A percentile compares a stretch with the other conserved stretches of the same genome.
phyloP scores from a whole-genome alignment of 2,888 invertebrate genomes.

The Meganola albula region DNA sequence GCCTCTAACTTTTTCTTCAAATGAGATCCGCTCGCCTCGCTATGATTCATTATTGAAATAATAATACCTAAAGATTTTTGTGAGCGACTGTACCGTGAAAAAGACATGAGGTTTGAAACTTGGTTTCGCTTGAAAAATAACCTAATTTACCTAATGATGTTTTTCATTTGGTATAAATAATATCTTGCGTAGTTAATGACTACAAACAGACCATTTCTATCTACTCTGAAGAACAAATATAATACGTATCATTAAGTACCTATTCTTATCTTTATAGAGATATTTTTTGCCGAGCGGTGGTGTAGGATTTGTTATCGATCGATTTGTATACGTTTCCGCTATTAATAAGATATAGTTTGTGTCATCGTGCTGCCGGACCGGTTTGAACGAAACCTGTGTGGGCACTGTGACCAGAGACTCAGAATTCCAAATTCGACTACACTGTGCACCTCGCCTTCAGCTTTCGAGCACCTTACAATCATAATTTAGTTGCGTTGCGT shows the following conservation, averaged over 20 bases:
- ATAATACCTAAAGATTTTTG: conserved; percentile 50
- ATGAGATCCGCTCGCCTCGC: conserved; percentile 53
- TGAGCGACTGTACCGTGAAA: conserved; percentile 37
- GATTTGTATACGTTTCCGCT: conserved; percentile 70
- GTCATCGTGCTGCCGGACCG: conserved; percentile 61
- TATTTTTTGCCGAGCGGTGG: no score
- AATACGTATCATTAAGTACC: no score
- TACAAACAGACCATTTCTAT: no score
- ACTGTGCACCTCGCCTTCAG: conserved; percentile 27
- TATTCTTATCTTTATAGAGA: no score
- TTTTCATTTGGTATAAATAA: no score
- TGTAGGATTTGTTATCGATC: conserved; percentile 74
- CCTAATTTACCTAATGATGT: no score
- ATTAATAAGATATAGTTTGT: conserved; percentile 71
- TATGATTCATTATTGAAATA: conserved; percentile 71
- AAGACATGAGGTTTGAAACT: no score
- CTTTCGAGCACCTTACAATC: conserved; percentile 38
- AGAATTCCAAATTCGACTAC: conserved; percentile 48
- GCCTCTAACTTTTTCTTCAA: conserved; percentile 42
- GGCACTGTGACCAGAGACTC: conserved; percentile 48
- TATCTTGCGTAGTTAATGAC: no score
- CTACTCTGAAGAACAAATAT: no score
- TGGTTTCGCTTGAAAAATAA: no score
- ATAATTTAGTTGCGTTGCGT: conserved; percentile 46
- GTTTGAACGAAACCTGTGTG: conserved; percentile 60